phyloP scores from a whole-genome alignment of 2,888 invertebrate genomes.

The Myopa testacea region DNA sequence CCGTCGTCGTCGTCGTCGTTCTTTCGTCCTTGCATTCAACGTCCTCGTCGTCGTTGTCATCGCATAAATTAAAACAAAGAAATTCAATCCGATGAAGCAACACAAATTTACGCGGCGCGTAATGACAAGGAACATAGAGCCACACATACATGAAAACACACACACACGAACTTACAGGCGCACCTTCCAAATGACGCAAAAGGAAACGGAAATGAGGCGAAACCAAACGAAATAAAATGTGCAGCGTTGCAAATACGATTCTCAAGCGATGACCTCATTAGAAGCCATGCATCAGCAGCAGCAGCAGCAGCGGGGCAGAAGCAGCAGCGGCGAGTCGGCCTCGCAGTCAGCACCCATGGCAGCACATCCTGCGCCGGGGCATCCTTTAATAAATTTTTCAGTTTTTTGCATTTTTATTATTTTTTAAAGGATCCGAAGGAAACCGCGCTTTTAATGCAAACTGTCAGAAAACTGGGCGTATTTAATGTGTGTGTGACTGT shows the following conservation, averaged over 20 bases:
- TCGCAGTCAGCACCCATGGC: not conserved
- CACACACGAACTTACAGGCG: not conserved
- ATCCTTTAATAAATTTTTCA: constrained; percentile 17
- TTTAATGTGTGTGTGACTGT: constrained; percentile 11
- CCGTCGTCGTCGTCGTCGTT: not conserved
- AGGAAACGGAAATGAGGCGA: constrained; percentile 37
- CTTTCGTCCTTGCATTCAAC: not conserved
- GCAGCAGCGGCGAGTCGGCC: not conserved
- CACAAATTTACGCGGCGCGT: constrained; percentile 39
- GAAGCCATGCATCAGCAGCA: constrained; percentile 28
- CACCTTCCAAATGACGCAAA: constrained; percentile 20
- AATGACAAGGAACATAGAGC: constrained; percentile 14
- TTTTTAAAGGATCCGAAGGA: not conserved
- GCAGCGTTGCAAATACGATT: constrained; percentile 57
- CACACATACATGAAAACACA: constrained; percentile 11
- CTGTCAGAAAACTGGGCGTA: not conserved
- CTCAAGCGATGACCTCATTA: constrained; percentile 67
- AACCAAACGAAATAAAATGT: constrained; percentile 33
- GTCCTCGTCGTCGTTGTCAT: constrained; percentile 51
- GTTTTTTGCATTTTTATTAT: constrained; percentile 1
- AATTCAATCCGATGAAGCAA: constrained; percentile 55
- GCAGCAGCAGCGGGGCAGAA: not conserved
- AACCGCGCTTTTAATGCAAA: constrained; percentile 24
- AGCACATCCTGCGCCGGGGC: constrained; percentile 2
- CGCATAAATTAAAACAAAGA: constrained; percentile 63